Evolutionary conservation across 2,797 vertebrate species (phyloP).

Genomic region (Sebastes diaconus): DNA sequence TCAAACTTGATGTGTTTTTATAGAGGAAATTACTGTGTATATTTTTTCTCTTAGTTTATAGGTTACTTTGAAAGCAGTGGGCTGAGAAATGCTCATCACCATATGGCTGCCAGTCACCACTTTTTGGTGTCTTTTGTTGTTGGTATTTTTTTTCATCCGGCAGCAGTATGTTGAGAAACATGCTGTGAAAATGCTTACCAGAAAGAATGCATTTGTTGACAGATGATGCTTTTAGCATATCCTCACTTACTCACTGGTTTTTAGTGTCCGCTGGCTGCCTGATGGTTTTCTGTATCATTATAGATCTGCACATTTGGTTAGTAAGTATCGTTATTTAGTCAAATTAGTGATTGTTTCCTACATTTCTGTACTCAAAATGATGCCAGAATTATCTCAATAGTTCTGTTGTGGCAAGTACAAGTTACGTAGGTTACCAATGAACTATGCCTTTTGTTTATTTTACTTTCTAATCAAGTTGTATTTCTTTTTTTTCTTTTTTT

Average conservation of each 20-base stretch:
- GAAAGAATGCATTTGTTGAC: slow-evolving; percentile 32
- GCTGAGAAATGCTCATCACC: slow-evolving; percentile 53
- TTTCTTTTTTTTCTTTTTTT: background rate
- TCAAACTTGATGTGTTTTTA: slow-evolving; percentile 62
- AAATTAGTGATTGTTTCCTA: background rate
- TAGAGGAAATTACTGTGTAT: slow-evolving; percentile 40
- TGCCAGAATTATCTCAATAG: background rate
- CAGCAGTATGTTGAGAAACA: slow-evolving; percentile 29
- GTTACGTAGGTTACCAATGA: background rate
- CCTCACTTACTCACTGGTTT: background rate
- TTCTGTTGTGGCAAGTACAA: background rate
- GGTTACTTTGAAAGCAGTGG: slow-evolving; percentile 66
- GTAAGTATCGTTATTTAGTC: background rate
- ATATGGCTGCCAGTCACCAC: slow-evolving; percentile 71
- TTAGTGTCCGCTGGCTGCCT: slow-evolving; percentile 12
- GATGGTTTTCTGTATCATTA: slow-evolving; percentile 33
- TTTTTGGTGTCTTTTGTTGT: slow-evolving; percentile 24
- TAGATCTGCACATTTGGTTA: slow-evolving; percentile 14
- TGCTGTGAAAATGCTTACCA: slow-evolving; percentile 15
- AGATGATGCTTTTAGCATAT: slow-evolving; percentile 32
- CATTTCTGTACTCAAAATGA: background rate
- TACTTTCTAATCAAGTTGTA: background rate
- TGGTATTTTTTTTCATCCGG: background rate
- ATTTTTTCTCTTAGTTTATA: slow-evolving; percentile 52
- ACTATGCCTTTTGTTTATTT: background rate